Evolutionary conservation across 2,888 invertebrate genomes (phyloP), one percentile per base, ranked within the genome.

Genomic region (Athetis lepigone): DNA sequence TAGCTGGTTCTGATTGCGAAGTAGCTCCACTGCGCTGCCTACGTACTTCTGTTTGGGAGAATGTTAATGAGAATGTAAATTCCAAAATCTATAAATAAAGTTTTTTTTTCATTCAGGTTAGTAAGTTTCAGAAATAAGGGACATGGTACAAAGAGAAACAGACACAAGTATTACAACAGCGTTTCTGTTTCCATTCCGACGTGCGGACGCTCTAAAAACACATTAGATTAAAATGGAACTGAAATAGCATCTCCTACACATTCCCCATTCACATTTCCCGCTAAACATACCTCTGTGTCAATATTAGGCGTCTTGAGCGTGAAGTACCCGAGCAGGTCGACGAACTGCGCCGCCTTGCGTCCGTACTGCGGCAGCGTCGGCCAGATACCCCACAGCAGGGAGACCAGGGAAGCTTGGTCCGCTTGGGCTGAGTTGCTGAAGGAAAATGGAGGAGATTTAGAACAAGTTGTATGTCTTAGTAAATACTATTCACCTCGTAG

Each of bases 261-360:
- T n/a, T n/a, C n/a, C n/a, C n/a, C n/a, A n/a, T n/a, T n/a, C n/a
- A n/a, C n/a, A n/a, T n/a, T n/a, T n/a, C n/a, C n/a, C 13, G 13
- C 3, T 4, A 33, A n/a, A 11, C 61, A 68, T 80, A 95, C 96
- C 92, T 96, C 97, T 37, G 96, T 96, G 4, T 96, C 95, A 57
- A 96, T 96, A 65, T 97, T 96, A 2, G 97, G 96, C 0, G 97
- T 98, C 88, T 98, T 98, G 21, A 99, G 95, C 0, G 99, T 98
- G 87, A 99, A 98, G 90, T 98, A 99, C 0, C 99, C 99, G 6
- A 99, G 96, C 0, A 99, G 95, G 90, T 99, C 99, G 0, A 99
- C 99, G 92, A 99, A 99, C 90, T 99, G 99, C 0, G 98, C 98
- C 0, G 99, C 99, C 90, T 99, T 98, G 2, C 98, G 96, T 0